A percentile compares a stretch with the other conserved stretches of the same genome.
These are phyloP conservation scores for Tetragonisca angustula DNA, from an alignment of 2,888 invertebrate species.

Conservation along the genomic window DNA sequence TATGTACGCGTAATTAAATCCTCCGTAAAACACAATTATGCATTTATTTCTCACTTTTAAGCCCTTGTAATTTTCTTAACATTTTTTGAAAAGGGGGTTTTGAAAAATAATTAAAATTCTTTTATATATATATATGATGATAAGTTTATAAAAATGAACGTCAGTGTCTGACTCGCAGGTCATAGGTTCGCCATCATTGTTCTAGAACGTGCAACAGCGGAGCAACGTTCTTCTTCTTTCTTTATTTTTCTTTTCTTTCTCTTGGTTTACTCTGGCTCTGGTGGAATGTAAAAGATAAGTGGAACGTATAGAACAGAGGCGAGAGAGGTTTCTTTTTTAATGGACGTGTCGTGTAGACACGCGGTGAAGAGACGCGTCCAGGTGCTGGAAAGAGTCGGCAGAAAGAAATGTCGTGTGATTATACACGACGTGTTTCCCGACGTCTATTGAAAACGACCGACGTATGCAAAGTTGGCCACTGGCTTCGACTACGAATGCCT, in stretches of 20 bases:
- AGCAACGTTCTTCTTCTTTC: conserved; percentile 22
- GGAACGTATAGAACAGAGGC: conserved; percentile 24
- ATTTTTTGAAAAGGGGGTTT: too few relatives aligned
- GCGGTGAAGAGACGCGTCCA: background rate
- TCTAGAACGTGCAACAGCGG: conserved; percentile 36
- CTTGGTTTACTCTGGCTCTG: conserved; percentile 68
- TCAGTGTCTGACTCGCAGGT: too few relatives aligned
- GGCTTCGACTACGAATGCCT: conserved; percentile 3
- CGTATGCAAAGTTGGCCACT: conserved; percentile 22
- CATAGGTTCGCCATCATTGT: background rate
- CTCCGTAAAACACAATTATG: too few relatives aligned
- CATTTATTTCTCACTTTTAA: too few relatives aligned
- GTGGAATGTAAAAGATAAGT: conserved; percentile 67
- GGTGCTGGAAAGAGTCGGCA: conserved; percentile 27
- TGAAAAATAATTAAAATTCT: too few relatives aligned
- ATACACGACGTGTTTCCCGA: conserved; percentile 3
- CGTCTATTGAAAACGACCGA: conserved; percentile 14
- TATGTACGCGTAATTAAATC: too few relatives aligned
- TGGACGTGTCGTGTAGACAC: conserved; percentile 25
- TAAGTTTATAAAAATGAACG: too few relatives aligned
- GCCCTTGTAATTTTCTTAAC: too few relatives aligned
- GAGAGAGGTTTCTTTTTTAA: conserved; percentile 35
- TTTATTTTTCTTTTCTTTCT: background rate
- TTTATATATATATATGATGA: too few relatives aligned
- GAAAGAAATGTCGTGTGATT: conserved; percentile 33